phyloP scores from a whole-genome alignment of 2,113 vertebrate genomes.

The Donacobius atricapilla region DNA sequence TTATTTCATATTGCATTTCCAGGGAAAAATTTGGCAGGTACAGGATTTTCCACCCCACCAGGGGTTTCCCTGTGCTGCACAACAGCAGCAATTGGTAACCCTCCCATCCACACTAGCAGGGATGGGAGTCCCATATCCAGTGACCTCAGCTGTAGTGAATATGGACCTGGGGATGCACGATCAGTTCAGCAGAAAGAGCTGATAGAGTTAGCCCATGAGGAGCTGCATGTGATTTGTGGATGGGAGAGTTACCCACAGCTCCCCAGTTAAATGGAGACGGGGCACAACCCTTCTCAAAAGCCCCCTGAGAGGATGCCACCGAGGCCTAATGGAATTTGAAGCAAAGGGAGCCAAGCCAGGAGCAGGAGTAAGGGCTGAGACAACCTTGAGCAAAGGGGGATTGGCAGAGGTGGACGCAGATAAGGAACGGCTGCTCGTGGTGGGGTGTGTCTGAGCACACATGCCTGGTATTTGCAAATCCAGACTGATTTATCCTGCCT shows the following conservation, averaged over 20 bases:
- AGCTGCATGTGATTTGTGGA: not conserved
- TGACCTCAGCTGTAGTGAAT: not conserved
- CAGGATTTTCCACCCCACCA: not conserved
- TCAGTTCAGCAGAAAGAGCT: not conserved
- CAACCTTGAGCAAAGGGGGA: not conserved
- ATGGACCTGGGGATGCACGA: not conserved
- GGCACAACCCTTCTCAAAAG: not conserved
- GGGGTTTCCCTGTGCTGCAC: not conserved
- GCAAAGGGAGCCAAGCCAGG: not conserved
- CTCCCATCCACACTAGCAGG: not conserved
- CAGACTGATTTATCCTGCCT: slow-evolving; percentile 11
- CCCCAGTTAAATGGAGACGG: not conserved
- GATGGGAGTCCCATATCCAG: not conserved
- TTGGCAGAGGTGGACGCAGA: not conserved
- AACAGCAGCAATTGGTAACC: not conserved
- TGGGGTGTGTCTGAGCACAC: not conserved
- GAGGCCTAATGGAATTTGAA: not conserved
- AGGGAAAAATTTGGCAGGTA: not conserved
- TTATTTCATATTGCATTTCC: not conserved
- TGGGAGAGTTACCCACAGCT: not conserved
- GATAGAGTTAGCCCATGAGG: not conserved
- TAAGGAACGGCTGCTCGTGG: not conserved
- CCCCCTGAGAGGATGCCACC: not conserved
- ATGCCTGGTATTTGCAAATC: slow-evolving; percentile 5
- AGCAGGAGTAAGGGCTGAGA: not conserved